A percentile compares a stretch with the other conserved stretches of the same genome.
phyloP scores from a whole-genome alignment of 2,113 vertebrate species.

The Hoplias malabaricus region DNA sequence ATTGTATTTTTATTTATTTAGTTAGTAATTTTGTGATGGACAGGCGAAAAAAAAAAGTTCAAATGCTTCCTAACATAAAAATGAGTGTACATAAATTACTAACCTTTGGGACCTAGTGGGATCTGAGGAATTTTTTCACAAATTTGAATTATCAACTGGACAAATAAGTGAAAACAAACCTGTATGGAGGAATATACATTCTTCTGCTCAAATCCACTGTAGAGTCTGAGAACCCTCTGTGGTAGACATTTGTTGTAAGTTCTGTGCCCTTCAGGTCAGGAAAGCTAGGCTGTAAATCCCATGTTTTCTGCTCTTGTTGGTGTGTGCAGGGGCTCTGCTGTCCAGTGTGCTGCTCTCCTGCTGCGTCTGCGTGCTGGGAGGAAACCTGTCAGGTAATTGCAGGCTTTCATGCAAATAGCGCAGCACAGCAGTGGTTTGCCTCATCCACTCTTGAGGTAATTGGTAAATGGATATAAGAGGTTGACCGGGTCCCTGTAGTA shows the following conservation, averaged over 20 bases:
- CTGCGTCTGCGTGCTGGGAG: not conserved
- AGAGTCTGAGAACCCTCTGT: not conserved
- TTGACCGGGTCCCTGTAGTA: not conserved
- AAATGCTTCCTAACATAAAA: no score
- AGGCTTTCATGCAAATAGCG: not conserved
- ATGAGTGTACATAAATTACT: no score
- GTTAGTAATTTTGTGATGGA: no score
- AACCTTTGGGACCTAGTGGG: no score
- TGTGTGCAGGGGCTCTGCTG: not conserved
- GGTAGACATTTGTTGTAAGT: not conserved
- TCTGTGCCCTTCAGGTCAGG: not conserved
- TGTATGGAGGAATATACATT: no score
- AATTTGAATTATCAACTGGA: no score
- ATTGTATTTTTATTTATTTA: no score
- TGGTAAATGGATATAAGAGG: not conserved
- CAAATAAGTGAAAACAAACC: no score
- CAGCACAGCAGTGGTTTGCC: not conserved
- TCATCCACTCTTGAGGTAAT: not conserved
- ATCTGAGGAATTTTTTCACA: no score
- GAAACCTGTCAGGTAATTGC: conserved; percentile 14
- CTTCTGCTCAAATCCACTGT: not conserved
- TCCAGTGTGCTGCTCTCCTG: not conserved
- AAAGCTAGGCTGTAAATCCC: not conserved
- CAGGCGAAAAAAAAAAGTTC: no score
- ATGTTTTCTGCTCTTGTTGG: not conserved